phyloP scores from a whole-genome alignment of 2,888 invertebrate genomes.

The Melipona bicolor region DNA sequence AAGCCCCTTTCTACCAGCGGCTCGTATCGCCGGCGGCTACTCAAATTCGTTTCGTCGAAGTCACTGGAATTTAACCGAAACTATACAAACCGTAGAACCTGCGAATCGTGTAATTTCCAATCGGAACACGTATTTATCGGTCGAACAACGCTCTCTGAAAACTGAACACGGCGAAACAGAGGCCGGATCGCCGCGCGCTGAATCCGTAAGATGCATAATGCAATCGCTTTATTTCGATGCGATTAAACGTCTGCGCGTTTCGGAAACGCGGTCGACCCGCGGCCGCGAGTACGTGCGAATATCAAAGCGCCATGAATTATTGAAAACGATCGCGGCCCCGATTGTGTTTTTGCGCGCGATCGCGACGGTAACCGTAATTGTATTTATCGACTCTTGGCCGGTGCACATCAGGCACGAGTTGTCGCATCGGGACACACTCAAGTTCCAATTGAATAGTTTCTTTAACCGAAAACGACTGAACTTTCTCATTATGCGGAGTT shows the following conservation, averaged over 20 bases:
- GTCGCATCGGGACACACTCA: slow-evolving; percentile 58
- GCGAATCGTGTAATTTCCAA: slow-evolving; percentile 29
- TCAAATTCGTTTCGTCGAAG: slow-evolving; percentile 58
- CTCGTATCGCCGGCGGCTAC: slow-evolving; percentile 61
- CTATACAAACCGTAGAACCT: slow-evolving; percentile 29
- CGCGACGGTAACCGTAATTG: slow-evolving; percentile 7
- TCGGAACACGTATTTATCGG: slow-evolving; percentile 10
- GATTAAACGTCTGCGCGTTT: not conserved
- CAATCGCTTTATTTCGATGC: slow-evolving; percentile 19
- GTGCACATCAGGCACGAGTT: slow-evolving; percentile 1
- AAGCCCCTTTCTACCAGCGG: slow-evolving; percentile 44
- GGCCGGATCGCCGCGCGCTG: not conserved
- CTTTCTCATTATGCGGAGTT: slow-evolving; percentile 75
- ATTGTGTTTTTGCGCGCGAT: slow-evolving; percentile 21
- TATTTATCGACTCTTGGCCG: slow-evolving; percentile 16
- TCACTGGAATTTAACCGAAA: slow-evolving; percentile 45
- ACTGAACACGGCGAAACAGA: not conserved
- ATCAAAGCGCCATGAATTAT: not conserved
- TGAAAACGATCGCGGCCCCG: not conserved
- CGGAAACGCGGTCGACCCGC: no score
- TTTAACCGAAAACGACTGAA: slow-evolving; percentile 71
- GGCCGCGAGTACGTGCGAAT: not conserved
- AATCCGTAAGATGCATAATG: not conserved
- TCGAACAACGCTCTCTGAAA: not conserved
- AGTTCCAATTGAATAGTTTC: slow-evolving; percentile 72